phyloP scores from a whole-genome alignment of 2,797 vertebrate species.

The Hozukius guyotensis region DNA sequence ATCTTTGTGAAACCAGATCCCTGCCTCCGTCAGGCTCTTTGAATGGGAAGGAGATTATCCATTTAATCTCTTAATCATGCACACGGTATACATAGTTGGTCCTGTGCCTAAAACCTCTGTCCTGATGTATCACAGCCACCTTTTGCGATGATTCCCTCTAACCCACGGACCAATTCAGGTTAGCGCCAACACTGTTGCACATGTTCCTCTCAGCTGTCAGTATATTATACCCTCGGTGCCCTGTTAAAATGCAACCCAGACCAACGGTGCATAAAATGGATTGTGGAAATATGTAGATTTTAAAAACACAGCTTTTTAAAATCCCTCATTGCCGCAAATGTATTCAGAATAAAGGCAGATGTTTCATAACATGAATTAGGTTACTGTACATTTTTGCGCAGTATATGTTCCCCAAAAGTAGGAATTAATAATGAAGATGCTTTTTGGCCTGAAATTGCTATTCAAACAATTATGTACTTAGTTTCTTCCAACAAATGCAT shows the following conservation, averaged over 20 bases:
- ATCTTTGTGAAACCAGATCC: conserved; percentile 65
- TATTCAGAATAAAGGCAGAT: conserved; percentile 73
- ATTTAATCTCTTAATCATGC: conserved; percentile 78
- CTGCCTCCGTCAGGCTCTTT: conserved; percentile 65
- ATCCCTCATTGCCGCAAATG: conserved; percentile 71
- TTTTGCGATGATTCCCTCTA: conserved; percentile 57
- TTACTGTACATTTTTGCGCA: conserved; percentile 80
- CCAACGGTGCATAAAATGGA: conserved; percentile 66
- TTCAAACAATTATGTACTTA: conserved; percentile 91
- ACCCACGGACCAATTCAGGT: conserved; percentile 56
- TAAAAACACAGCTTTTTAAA: conserved; percentile 67
- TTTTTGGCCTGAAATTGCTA: conserved; percentile 87
- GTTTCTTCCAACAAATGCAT: conserved; percentile 89
- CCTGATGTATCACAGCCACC: conserved; percentile 58
- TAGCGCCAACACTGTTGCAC: conserved; percentile 35
- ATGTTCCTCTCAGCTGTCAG: conserved; percentile 52
- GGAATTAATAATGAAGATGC: conserved; percentile 90
- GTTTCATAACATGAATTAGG: conserved; percentile 71
- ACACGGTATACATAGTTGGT: conserved; percentile 61
- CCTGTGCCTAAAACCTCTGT: conserved; percentile 68
- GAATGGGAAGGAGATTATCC: conserved; percentile 73
- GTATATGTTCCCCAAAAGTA: conserved; percentile 82
- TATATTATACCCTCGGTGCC: conserved; percentile 60
- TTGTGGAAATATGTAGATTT: conserved; percentile 75
- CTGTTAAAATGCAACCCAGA: conserved; percentile 71